Base-by-base conservation (phyloP, 1,140 invertebrate species). In the Heliothis virescens region DNA sequence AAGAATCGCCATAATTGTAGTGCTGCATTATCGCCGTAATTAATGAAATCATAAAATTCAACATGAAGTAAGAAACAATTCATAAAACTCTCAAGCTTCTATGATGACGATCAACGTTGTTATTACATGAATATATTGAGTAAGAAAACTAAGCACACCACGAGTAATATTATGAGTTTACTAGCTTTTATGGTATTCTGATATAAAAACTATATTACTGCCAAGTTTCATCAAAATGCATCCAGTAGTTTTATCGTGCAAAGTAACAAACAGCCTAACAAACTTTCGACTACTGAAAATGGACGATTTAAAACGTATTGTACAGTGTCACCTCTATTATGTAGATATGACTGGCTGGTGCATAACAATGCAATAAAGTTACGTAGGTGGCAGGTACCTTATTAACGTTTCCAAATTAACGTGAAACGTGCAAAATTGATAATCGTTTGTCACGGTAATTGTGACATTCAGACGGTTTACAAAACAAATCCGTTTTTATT, bases 391-490 rank as follows among this genome's bases (percentile, higher is more conserved):
- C 62, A 41, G 34, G 10, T 16, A 10, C 1, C 62, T 48, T 48
- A 48, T 48, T 65, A 63, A 48, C 10, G 10, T 9, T 48, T 18
- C n/a, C 34, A 48, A 65, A 18, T 18, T 11, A 65, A 65, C 41
- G 41, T 48, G 62, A 65, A 65, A 63, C 34, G 62, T 63, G 34
- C 15, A 47, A 63, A 63, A 65, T 65, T 41, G 62, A 18, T 65
- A 48, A 65, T 3, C 10, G 15, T n/a, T 2, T 41, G 62, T 65
- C 41, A 65, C 62, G 18, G 41, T 65, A 47, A 48, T 65, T 48
- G 41, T 48, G 62, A 18, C 10, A 48, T 9, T 48, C 16, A 47
- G 48, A 65, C 41, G 12, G 60, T 65, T 48, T 48, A n/a, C 62
- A 18, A 18, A 65, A 41, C 57, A 26, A 21, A 34, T 34, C 34